Conservation (phyloP, 2,113 vertebrate species). For the Quiscalus mexicanus region DNA sequence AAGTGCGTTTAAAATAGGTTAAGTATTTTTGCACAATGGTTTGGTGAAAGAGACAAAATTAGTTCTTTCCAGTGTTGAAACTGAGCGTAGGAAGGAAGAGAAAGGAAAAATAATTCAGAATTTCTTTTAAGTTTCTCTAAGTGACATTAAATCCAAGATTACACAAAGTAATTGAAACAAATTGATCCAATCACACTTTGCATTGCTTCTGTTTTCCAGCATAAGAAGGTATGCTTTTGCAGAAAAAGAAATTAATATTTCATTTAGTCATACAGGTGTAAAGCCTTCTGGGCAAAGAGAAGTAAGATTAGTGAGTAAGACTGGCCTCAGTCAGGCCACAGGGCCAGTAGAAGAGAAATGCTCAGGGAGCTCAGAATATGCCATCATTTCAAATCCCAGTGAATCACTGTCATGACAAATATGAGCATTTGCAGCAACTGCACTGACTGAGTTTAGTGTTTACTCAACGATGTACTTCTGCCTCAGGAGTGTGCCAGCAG, state of each 20-base stretch:
- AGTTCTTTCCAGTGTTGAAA: neutral
- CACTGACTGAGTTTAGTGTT: neutral
- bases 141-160: neutral
- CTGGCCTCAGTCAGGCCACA: neutral
- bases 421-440: neutral
- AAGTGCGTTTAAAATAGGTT: neutral
- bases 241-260: neutral
- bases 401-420: neutral
- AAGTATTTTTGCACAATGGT: neutral
- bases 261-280: neutral
- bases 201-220: neutral
- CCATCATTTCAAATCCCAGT: neutral
- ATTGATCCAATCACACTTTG: neutral
- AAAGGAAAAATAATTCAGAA: neutral
- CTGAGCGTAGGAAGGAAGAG: neutral
- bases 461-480: neutral
- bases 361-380: neutral
- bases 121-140: neutral
- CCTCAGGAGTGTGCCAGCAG: neutral
- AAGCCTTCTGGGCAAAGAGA: neutral
- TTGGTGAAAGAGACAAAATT: neutral
- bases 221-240: neutral
- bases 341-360: neutral
- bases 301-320: neutral
- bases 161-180: neutral